Base-by-base conservation (phyloP, 2,888 invertebrate species). In the Fabriciana adippe region DNA sequence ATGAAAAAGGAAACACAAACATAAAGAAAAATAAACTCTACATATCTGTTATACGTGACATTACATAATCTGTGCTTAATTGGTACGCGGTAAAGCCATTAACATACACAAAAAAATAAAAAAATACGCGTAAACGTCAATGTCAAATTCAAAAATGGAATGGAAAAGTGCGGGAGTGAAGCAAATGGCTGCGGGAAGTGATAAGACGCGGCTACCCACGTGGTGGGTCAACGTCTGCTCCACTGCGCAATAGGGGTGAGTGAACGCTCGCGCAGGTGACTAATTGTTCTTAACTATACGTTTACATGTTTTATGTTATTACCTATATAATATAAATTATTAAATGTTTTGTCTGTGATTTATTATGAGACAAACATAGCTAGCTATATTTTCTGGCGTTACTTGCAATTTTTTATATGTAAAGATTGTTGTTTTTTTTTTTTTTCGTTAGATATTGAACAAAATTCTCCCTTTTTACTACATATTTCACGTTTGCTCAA, bases 221-320 rank as follows among this genome's bases (percentile, higher is more conserved):
- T 92, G 91, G 89, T 86, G 79, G 90, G 88, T 90, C 91, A 91
- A 89, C 83, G 91, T 47, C 87, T 92, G 91, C 85, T 89, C 90
- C 88, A 92, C 88, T 92, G 90, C 85, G 86, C 83, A 78, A 69
- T 73, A 74, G 82, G 81, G 90, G 86, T 90, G 89, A 85, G 73
- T 86, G 86, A 87, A 87, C 89, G 72, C 64, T 66, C 73, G 75
- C 75, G 80, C 86, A 86, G 86, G 86, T 86, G 86, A 86, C 84
- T 85, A 86, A 86, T 85, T 84, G 80, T 77, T 80, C 76, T 16
- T n/a, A 41, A 41, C 35, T 35, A 41, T 55, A 53, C 21, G 48
- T 47, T 41, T 15, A 21, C 31, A 59, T 26, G 26, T 59, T 59
- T 31, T 16, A 48, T 59, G 6, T 13, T 55, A 55, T 15, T 55